Conservation (phyloP, 2,888 invertebrate genomes). For the Aelia acuminata region DNA sequence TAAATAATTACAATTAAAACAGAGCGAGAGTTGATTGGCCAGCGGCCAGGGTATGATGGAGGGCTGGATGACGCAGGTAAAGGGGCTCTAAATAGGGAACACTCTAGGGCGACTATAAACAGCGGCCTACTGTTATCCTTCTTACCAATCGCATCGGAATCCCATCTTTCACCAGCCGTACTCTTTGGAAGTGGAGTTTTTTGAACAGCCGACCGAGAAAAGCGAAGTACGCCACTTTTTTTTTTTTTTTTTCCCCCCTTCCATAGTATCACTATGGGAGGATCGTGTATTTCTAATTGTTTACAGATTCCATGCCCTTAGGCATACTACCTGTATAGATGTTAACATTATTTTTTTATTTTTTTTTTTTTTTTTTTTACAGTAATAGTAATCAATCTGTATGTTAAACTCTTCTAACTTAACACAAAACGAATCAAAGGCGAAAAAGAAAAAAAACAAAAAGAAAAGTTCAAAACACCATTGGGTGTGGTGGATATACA, state of each 20-base stretch:
- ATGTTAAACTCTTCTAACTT: too few species aligned
- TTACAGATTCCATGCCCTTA: too few species aligned
- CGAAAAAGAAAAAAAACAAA: too few species aligned
- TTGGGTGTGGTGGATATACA: too few species aligned
- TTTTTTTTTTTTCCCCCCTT: neutral
- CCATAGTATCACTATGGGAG: neutral
- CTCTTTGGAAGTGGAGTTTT: neutral
- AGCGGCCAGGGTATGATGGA: slow-evolving; percentile 37
- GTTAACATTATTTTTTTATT: neutral
- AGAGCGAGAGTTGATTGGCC: neutral
- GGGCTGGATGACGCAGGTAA: slow-evolving; percentile 35
- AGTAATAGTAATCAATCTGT: too few species aligned
- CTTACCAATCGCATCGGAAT: slow-evolving; percentile 22
- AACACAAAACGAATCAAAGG: too few species aligned
- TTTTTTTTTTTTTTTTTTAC: neutral
- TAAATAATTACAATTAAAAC: slow-evolving; percentile 36
- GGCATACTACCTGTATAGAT: too few species aligned
- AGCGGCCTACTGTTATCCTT: slow-evolving; percentile 15
- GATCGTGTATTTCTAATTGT: too few species aligned
- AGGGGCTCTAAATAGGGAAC: slow-evolving; percentile 29
- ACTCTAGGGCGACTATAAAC: slow-evolving; percentile 39
- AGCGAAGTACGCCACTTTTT: neutral
- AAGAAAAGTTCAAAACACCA: too few species aligned
- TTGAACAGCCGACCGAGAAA: neutral
- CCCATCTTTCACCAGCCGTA: neutral